Percentiles rank a stretch among this genome's conserved stretches.
These are phyloP conservation scores for Hydrophis major DNA, from an alignment of 2,797 vertebrate genomes.

Conservation along the genomic window DNA sequence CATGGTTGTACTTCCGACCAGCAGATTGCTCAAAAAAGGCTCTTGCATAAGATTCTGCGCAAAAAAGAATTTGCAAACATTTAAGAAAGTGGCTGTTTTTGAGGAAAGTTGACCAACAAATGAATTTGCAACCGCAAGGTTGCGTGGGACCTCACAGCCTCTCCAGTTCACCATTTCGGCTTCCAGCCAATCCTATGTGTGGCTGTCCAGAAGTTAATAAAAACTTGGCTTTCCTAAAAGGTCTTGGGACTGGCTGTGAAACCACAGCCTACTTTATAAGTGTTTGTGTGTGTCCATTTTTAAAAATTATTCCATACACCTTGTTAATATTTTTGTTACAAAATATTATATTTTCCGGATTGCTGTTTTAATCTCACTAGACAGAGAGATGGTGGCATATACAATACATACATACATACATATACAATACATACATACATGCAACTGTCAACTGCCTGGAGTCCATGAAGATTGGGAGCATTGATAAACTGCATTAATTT, in stretches of 20 bases:
- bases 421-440: too few species aligned
- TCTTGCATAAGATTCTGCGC: neutral
- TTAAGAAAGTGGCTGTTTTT: neutral
- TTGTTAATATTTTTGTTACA: neutral
- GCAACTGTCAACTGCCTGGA: neutral
- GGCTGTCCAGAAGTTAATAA: neutral
- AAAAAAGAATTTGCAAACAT: neutral
- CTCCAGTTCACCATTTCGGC: neutral
- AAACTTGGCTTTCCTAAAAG: neutral
- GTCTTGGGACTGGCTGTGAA: neutral
- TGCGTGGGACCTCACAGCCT: neutral
- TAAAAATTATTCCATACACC: neutral
- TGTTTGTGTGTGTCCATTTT: neutral
- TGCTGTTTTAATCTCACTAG: neutral
- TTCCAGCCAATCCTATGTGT: neutral
- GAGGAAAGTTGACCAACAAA: neutral
- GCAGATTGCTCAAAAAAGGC: fast-evolving
- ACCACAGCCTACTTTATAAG: neutral
- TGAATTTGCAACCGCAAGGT: neutral
- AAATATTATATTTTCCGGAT: neutral
- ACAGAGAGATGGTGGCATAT: neutral
- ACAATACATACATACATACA: neutral
- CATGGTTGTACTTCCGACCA: too few species aligned
- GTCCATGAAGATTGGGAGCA: neutral
- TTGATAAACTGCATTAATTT: neutral